Evolutionary conservation across 1,140 invertebrate genomes (phyloP).

Genomic region (Octopus bimaculoides): DNA sequence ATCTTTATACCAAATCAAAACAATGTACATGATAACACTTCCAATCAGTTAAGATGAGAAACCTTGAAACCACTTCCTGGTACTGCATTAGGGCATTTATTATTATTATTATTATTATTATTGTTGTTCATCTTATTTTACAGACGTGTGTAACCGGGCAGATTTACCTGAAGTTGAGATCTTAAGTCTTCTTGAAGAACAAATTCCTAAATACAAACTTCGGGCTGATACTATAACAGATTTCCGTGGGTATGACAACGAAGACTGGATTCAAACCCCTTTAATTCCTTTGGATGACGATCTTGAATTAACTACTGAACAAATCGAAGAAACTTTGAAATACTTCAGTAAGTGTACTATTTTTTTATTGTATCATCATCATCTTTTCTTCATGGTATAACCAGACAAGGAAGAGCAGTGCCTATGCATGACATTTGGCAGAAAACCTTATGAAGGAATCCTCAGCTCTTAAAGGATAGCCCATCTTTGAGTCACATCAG

Average conservation of each 20-base stretch:
- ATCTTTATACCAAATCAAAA: too few species aligned
- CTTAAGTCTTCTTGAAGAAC: conserved; percentile 88
- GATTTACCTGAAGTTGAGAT: conserved; percentile 80
- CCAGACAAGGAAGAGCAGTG: too few species aligned
- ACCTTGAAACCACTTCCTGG: too few species aligned
- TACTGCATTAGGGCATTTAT: too few species aligned
- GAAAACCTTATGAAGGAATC: too few species aligned
- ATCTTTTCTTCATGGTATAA: too few species aligned
- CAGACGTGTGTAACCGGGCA: conserved; percentile 50
- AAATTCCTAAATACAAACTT: conserved; percentile 90
- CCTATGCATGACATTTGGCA: too few species aligned
- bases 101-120: too few species aligned
- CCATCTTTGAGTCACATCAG: too few species aligned
- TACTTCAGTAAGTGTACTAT: conserved; percentile 86
- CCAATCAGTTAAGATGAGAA: too few species aligned
- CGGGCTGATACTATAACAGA: conserved; percentile 91
- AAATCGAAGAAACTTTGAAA: conserved; percentile 92
- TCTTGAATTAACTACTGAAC: conserved; percentile 84
- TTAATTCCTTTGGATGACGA: conserved; percentile 66
- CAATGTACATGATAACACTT: too few species aligned
- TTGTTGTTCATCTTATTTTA: conserved; percentile 12
- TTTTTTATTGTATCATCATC: background rate
- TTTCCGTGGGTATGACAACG: conserved; percentile 91
- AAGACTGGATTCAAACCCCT: conserved; percentile 90
- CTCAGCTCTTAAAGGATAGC: too few species aligned